Evolutionary conservation across 2,888 invertebrate genomes (phyloP).

Genomic region (Mythimna lalbum): DNA sequence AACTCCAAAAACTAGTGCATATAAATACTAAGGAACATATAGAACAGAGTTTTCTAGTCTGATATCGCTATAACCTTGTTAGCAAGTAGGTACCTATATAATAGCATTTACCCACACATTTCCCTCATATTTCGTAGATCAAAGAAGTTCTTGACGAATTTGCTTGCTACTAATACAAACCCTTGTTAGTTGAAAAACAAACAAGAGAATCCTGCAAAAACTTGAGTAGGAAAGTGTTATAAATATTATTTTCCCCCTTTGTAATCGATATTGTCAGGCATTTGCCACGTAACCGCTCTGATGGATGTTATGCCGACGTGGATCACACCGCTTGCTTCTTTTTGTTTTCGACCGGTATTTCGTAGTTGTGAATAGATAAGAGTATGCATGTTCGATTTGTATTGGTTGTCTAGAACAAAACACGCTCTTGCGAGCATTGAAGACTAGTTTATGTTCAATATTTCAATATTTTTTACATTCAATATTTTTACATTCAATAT

Average conservation of each 20-base stretch:
- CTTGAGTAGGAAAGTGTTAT: conserved; percentile 75
- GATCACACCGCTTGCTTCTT: conserved; percentile 74
- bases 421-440: conserved; percentile 3
- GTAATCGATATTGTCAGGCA: conserved; percentile 84
- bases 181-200: conserved; percentile 74
- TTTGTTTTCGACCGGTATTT: conserved; percentile 64
- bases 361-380: conserved; percentile 20
- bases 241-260: conserved; percentile 79
- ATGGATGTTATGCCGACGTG: conserved; percentile 77
- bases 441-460: neutral
- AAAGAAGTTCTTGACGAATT: conserved; percentile 63
- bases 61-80: conserved; percentile 17
- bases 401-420: conserved; percentile 16
- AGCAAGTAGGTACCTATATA: no score
- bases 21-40: neutral
- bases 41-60: neutral
- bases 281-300: conserved; percentile 79
- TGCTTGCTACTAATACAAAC: conserved; percentile 62
- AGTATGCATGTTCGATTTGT: neutral
- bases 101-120: neutral
- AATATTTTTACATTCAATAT: no score
- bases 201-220: conserved; percentile 76
- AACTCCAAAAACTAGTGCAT: no score
- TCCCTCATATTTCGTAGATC: conserved; percentile 27
- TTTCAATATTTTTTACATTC: no score